Percentiles rank a stretch among this genome's conserved stretches.
Conservation (phyloP, 92 coral and sea anemone species). For the Porites evermanni region DNA sequence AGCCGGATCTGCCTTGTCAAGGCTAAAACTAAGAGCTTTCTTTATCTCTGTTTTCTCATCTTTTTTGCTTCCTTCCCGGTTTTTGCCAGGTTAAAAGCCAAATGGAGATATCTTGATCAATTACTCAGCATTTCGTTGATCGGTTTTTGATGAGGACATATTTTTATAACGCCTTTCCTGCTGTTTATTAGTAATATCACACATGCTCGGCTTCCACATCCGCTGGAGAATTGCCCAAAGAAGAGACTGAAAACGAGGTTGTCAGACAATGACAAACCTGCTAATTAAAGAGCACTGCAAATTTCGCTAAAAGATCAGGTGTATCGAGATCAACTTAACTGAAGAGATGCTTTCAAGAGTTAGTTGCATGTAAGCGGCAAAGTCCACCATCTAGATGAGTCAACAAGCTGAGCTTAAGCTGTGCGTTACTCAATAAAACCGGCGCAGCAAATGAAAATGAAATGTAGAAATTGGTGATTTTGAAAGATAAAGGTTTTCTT, state of each 20-base stretch:
- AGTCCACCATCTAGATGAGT: constrained; percentile 1
- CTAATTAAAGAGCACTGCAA: not conserved
- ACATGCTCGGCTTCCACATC: not conserved
- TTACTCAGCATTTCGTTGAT: not conserved
- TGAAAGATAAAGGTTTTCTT: constrained; percentile 7
- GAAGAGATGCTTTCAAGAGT: not conserved
- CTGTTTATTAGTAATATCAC: not conserved
- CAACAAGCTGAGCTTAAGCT: not conserved
- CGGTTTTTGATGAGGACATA: not conserved
- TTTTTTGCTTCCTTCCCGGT: not conserved
- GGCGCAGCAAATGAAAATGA: not conserved
- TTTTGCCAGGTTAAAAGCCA: not conserved
- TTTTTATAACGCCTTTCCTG: not conserved
- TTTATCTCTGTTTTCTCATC: constrained; percentile 5
- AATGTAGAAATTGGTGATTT: not conserved
- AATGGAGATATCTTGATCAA: not conserved
- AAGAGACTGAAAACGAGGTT: not conserved
- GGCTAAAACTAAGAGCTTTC: not conserved
- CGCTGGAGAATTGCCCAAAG: no score
- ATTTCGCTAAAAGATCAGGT: not conserved
- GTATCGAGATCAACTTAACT: not conserved
- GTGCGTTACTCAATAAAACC: not conserved
- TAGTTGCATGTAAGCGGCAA: not conserved
- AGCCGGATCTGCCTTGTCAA: not conserved
- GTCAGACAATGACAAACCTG: not conserved